These are phyloP conservation scores for Sympetrum striolatum DNA, from an alignment of 2,888 invertebrate genomes.

Conservation along the genomic window DNA sequence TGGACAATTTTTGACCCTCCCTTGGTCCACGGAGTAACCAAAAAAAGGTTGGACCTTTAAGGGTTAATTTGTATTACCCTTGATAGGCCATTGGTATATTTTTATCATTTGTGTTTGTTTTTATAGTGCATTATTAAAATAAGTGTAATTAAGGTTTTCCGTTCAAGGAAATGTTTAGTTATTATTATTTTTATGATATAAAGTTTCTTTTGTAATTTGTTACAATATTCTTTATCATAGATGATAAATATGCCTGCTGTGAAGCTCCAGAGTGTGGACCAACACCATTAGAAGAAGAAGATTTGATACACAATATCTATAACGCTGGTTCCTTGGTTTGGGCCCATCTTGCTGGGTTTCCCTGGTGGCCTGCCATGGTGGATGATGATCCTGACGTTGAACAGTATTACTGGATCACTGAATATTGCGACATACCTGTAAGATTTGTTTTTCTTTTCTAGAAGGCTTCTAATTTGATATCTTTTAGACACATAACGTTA, in stretches of 20 bases:
- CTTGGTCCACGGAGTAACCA: no score
- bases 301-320: constrained; percentile 66
- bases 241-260: constrained; percentile 62
- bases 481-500: no score
- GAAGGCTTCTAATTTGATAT: background rate
- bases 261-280: constrained; percentile 61
- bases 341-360: constrained; percentile 68
- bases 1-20: no score
- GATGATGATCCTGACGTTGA: constrained; percentile 71
- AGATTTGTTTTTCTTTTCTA: constrained; percentile 46
- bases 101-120: no score
- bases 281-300: constrained; percentile 61
- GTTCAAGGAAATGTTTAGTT: no score
- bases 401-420: constrained; percentile 67
- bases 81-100: no score
- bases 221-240: constrained; percentile 55
- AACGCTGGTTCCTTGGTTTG: constrained; percentile 73
- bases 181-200: no score
- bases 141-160: no score
- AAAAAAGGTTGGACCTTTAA: no score
- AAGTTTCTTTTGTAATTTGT: no score
- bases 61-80: no score
- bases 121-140: no score
- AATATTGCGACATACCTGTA: constrained; percentile 65
- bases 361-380: constrained; percentile 78